Conservation (phyloP, 2,797 vertebrate genomes). For the Pangasius sanitwongsei region DNA sequence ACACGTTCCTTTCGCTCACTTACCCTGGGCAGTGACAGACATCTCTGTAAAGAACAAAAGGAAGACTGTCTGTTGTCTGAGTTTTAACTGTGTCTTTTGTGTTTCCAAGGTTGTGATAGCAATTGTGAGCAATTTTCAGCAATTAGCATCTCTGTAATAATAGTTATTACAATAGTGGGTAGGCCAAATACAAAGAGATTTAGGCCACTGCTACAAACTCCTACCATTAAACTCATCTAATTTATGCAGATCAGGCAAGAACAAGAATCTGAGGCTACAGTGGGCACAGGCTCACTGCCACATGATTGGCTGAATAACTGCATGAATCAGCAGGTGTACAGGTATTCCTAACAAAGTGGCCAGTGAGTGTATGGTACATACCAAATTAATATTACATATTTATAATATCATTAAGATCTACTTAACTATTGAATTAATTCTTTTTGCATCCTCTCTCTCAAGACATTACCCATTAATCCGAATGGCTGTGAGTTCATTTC, state of each 20-base stretch:
- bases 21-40: slow-evolving; percentile 52
- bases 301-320: not conserved
- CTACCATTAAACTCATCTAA: not conserved
- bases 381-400: not conserved
- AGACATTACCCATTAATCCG: slow-evolving; percentile 63
- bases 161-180: slow-evolving; percentile 15
- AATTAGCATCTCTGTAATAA: slow-evolving; percentile 28
- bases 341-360: not conserved
- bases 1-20: slow-evolving; percentile 49
- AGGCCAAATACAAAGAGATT: not conserved
- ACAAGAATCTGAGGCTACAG: not conserved
- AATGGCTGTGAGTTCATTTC: slow-evolving; percentile 59
- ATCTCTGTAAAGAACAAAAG: slow-evolving; percentile 61
- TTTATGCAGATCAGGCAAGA: not conserved
- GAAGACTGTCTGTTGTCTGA: slow-evolving; percentile 69
- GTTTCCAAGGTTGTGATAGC: slow-evolving; percentile 13
- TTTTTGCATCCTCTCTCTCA: not conserved
- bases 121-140: slow-evolving; percentile 23
- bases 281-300: not conserved
- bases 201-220: not conserved
- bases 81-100: slow-evolving; percentile 45
- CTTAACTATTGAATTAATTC: not conserved
- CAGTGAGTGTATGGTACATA: not conserved
- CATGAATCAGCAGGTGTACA: not conserved
- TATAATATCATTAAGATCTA: not conserved